Evolutionary conservation across 2,113 vertebrate species (phyloP).

Genomic region (Bujurquina vittata): DNA sequence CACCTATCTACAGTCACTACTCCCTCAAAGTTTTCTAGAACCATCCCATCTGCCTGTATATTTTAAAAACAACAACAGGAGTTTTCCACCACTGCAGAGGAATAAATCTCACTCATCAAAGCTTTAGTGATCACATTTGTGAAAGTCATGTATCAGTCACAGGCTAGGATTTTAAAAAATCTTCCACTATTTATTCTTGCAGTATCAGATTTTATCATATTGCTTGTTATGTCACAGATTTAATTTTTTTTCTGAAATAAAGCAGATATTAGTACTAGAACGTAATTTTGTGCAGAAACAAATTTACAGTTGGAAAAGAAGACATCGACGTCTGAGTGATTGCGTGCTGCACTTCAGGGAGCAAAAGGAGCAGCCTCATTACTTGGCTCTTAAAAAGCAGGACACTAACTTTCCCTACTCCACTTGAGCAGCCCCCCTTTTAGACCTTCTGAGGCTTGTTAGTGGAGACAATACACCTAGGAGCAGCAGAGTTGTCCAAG

Average conservation of each 20-base stretch:
- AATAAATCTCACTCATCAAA: not conserved
- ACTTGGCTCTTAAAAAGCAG: slow-evolving; percentile 65
- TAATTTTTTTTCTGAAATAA: not conserved
- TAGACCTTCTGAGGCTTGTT: slow-evolving; percentile 69
- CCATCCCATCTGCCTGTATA: not conserved
- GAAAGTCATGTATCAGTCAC: not conserved
- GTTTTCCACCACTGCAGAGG: not conserved
- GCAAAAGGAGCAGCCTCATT: slow-evolving; percentile 68
- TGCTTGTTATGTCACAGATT: not conserved
- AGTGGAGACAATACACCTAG: slow-evolving; percentile 71
- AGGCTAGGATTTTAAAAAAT: not conserved
- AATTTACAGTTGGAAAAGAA: not conserved
- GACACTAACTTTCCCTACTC: slow-evolving; percentile 53
- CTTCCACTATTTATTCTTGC: not conserved
- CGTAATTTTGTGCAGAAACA: not conserved
- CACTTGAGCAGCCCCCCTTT: slow-evolving; percentile 52
- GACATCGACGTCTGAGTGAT: not conserved
- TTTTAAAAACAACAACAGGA: not conserved
- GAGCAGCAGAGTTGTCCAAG: slow-evolving; percentile 63
- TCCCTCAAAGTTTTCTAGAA: not conserved
- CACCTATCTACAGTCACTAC: not conserved
- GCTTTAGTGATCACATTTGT: not conserved
- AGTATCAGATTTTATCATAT: not conserved
- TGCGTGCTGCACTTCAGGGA: not conserved
- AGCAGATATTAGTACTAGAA: not conserved